These are phyloP conservation scores for Lontra canadensis DNA, from an alignment of 2,113 vertebrate species.

Conservation along the genomic window DNA sequence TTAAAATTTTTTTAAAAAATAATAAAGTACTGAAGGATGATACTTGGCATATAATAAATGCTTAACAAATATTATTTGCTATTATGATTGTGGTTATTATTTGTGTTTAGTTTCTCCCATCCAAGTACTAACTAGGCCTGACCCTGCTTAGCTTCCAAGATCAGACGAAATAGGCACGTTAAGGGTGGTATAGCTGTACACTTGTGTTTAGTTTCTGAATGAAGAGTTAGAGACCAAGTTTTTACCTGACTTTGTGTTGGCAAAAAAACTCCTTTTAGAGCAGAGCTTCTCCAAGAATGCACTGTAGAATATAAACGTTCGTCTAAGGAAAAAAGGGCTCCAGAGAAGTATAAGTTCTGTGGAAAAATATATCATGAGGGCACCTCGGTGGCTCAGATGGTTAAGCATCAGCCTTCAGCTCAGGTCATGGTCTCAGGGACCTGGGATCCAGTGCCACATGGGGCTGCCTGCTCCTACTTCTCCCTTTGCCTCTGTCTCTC, in stretches of 20 bases:
- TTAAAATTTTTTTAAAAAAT: too few species aligned
- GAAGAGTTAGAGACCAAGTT: not conserved
- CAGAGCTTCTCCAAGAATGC: not conserved
- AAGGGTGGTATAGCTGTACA: too few species aligned
- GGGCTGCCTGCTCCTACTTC: too few species aligned
- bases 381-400: too few species aligned
- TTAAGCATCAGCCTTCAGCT: too few species aligned
- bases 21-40: not conserved
- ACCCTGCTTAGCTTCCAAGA: too few species aligned
- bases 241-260: not conserved
- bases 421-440: too few species aligned
- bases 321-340: not conserved
- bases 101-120: not conserved
- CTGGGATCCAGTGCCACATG: too few species aligned
- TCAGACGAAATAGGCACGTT: too few species aligned
- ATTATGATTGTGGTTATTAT: not conserved
- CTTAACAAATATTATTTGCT: not conserved
- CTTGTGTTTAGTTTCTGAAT: not conserved
- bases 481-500: too few species aligned
- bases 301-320: not conserved
- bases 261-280: not conserved
- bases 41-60: not conserved
- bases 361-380: not conserved
- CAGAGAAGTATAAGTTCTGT: not conserved
- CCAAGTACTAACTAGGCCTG: too few species aligned